These are phyloP conservation scores for Anoplopoma fimbria DNA, from an alignment of 2,113 vertebrate genomes.

Conservation along the genomic window DNA sequence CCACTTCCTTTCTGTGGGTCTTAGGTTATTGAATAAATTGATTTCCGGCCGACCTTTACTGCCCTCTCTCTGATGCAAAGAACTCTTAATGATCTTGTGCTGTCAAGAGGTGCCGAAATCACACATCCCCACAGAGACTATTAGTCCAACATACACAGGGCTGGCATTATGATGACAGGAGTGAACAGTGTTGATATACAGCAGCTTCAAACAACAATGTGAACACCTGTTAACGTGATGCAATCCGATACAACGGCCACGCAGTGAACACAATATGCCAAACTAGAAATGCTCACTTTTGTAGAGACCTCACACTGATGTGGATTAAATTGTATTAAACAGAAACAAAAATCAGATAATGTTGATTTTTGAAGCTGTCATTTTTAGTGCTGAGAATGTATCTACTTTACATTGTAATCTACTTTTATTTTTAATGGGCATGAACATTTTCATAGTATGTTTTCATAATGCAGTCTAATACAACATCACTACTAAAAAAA, in stretches of 20 bases:
- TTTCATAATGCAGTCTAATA: background rate
- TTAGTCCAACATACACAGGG: conserved; percentile 38
- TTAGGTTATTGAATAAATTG: conserved; percentile 73
- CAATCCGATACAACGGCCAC: conserved; percentile 13
- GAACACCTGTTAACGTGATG: conserved; percentile 57
- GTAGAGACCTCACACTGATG: background rate
- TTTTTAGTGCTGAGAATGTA: background rate
- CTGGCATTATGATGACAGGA: conserved; percentile 47
- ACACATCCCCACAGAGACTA: conserved; percentile 59
- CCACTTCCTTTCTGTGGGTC: conserved; percentile 25
- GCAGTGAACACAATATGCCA: background rate
- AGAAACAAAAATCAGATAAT: background rate
- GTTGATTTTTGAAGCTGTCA: background rate
- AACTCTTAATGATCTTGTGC: conserved; percentile 78
- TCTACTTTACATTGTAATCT: background rate
- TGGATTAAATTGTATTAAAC: background rate
- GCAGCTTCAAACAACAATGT: conserved; percentile 37
- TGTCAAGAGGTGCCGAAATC: conserved; percentile 82
- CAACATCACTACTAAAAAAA: background rate
- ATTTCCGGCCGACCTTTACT: conserved; percentile 74
- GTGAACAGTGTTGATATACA: conserved; percentile 17
- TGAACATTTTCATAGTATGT: background rate
- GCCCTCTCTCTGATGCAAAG: conserved; percentile 64
- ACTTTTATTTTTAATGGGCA: background rate
- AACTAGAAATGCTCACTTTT: background rate